Evolutionary conservation across 2,113 vertebrate species (phyloP), one percentile per base, ranked within the genome.

Genomic region (Scomber scombrus): DNA sequence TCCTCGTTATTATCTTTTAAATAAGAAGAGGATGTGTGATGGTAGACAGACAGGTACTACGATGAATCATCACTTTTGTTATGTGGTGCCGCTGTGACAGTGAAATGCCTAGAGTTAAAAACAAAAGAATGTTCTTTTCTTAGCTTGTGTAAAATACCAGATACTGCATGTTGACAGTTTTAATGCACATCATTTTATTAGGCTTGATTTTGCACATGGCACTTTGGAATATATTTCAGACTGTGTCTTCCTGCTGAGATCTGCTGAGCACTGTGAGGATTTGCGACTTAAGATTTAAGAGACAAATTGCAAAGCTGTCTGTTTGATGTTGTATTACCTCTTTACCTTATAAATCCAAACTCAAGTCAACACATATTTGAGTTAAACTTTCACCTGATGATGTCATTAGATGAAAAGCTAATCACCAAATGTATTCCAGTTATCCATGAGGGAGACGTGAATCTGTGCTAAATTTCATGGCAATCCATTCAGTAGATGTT

Each of bases 1-100:
- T 54, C 51, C 21, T 23, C 40, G 50, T 57, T 58, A 52, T 74
- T 56, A 46, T 71, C 11, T 26, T 26, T 26, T 26, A 49, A 55
- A 26, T 34, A 21, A 73, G 70, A 62, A 11, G 4, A 57, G 26
- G 57, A 79, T 19, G 29, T 23, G 54, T 1, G 45, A 40, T 16
- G 72, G 46, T 67, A 12, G 72, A 80, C 56, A 71, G 73, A 71
- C 63, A 72, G 57, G 49, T 31, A 84, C 75, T 51, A 67, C 46
- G 57, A 82, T 86, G 52, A 73, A 85, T 15, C 58, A 85, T 15
- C 62, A 5, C 19, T 74, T 74, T 69, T n/a, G 45, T 67, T 66
- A 64, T 68, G 43, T 78, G 64, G 8, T 65, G 50, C 51, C 83
- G 54, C 19, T 18, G 60, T 46, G 21, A 75, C 19, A 15, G 60